Conservation (phyloP, 2,888 invertebrate species). For the Gortyna flavago region DNA sequence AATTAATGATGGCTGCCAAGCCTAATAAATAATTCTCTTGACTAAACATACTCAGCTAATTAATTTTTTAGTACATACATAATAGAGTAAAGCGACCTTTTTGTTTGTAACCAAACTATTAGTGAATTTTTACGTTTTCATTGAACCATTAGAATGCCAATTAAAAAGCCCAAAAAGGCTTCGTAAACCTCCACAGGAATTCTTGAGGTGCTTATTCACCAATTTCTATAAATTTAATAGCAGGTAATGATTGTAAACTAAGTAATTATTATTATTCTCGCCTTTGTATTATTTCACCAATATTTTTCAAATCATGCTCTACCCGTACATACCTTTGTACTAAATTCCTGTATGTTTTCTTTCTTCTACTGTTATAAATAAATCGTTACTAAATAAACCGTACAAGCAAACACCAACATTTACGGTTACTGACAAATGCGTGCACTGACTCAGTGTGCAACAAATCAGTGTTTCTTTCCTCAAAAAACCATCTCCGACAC, state of each 20-base stretch:
- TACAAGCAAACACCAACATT: background rate
- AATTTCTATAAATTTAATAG: slow-evolving; percentile 2
- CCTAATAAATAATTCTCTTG: slow-evolving; percentile 36
- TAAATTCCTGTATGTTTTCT: too few species aligned
- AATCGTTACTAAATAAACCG: background rate
- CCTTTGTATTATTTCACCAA: background rate
- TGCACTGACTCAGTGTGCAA: background rate
- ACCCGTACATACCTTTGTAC: background rate
- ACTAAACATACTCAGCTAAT: slow-evolving; percentile 22
- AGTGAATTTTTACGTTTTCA: slow-evolving; percentile 26
- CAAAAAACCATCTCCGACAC: background rate
- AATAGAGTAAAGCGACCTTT: slow-evolving; percentile 17
- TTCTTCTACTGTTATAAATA: background rate
- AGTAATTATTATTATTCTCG: background rate
- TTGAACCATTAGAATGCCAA: slow-evolving; percentile 1
- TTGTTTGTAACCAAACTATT: slow-evolving; percentile 32
- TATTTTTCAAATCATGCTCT: background rate
- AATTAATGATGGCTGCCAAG: slow-evolving; percentile 21
- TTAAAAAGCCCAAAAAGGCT: slow-evolving; percentile 15
- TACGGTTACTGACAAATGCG: background rate
- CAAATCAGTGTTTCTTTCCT: background rate
- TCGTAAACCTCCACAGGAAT: background rate
- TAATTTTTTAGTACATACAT: slow-evolving; percentile 20
- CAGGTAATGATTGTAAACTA: background rate
- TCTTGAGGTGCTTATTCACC: background rate